Evolutionary conservation across 2,888 invertebrate species (phyloP).

Genomic region (Deroplatys truncata): DNA sequence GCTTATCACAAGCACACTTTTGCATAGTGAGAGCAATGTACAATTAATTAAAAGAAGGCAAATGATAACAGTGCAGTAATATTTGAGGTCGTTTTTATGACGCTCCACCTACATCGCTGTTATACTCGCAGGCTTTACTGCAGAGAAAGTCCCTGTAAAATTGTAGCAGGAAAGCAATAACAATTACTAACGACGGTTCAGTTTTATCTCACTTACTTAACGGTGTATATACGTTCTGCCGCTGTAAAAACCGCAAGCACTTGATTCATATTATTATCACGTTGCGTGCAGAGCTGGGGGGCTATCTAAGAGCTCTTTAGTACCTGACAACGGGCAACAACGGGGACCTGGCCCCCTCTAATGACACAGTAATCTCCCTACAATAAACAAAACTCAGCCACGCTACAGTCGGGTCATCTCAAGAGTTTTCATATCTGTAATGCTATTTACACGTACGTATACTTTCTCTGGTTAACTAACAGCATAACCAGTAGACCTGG

Average conservation of each 20-base stretch:
- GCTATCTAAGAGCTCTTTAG: background rate
- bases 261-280: constrained; percentile 6
- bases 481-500: no score
- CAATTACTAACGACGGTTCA: background rate
- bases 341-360: background rate
- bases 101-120: background rate
- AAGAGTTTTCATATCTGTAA: background rate
- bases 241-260: background rate
- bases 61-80: background rate
- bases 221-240: background rate
- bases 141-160: background rate
- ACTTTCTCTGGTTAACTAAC: background rate
- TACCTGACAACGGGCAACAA: background rate
- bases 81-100: background rate
- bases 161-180: background rate
- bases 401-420: background rate
- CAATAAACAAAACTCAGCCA: background rate
- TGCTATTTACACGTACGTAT: background rate
- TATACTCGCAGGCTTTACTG: background rate
- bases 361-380: background rate
- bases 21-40: no score
- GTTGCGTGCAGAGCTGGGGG: background rate
- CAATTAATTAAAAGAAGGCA: no score
- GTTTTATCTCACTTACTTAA: background rate
- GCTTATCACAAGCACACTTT: no score